phyloP scores from a whole-genome alignment of 2,888 invertebrate species.

The Scaptomyza cyrtandrae region DNA sequence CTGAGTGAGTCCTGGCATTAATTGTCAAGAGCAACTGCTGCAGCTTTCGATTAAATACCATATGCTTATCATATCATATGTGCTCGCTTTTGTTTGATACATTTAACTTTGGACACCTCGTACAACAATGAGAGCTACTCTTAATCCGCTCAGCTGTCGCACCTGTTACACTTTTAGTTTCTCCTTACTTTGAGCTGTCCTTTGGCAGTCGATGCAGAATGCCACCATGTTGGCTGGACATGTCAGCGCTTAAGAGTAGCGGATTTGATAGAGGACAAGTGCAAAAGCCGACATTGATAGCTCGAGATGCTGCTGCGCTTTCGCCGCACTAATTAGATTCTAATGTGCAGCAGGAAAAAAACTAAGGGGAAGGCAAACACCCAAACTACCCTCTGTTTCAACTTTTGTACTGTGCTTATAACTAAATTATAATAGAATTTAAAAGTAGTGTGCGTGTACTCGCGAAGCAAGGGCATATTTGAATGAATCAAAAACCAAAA shows the following conservation, averaged over 20 bases:
- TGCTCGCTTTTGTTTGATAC: constrained; percentile 7
- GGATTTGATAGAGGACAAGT: constrained; percentile 73
- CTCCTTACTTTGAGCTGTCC: constrained; percentile 4
- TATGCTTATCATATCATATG: constrained; percentile 9
- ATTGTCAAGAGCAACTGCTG: constrained; percentile 50
- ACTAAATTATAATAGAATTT: constrained; percentile 81
- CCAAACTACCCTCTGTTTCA: constrained; percentile 35
- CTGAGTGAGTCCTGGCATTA: constrained; percentile 6
- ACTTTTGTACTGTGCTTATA: constrained; percentile 57
- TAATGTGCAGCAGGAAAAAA: constrained; percentile 63
- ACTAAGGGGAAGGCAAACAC: constrained; percentile 24
- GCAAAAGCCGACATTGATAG: constrained; percentile 67
- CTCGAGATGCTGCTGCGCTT: constrained; percentile 46
- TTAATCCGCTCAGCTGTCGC: constrained; percentile 64
- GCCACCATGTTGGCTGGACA: constrained; percentile 74
- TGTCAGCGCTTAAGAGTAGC: constrained; percentile 61
- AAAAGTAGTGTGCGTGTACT: constrained; percentile 56
- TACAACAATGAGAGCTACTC: constrained; percentile 19
- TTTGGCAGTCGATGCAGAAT: constrained; percentile 39
- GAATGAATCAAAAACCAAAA: constrained; percentile 55
- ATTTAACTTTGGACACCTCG: constrained; percentile 61
- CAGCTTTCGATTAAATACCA: constrained; percentile 15
- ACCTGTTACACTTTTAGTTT: constrained; percentile 75
- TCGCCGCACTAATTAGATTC: constrained; percentile 77
- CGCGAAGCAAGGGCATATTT: constrained; percentile 50